Conservation (phyloP, 2,888 invertebrate species). For the Lasioglossum oenotherae region DNA sequence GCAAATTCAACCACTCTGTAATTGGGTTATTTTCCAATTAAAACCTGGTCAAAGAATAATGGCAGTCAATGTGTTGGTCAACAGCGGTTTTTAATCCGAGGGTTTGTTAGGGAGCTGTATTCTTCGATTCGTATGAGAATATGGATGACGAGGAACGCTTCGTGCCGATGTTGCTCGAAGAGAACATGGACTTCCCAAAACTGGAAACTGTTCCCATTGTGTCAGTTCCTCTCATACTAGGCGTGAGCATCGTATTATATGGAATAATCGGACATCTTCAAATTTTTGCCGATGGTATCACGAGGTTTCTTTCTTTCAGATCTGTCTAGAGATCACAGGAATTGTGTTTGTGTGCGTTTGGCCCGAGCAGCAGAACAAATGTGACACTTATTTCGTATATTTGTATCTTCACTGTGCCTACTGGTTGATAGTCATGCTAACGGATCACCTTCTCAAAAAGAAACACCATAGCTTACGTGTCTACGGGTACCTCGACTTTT, state of each 20-base stretch:
- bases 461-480: slow-evolving; percentile 87
- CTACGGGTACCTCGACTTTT: slow-evolving; percentile 89
- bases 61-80: not conserved
- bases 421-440: slow-evolving; percentile 78
- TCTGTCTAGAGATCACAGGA: slow-evolving; percentile 79
- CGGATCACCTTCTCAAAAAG: slow-evolving; percentile 86
- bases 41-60: not conserved
- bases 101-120: slow-evolving; percentile 75
- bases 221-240: slow-evolving; percentile 75
- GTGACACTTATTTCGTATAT: slow-evolving; percentile 81
- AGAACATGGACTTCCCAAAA: slow-evolving; percentile 77
- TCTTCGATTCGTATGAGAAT: slow-evolving; percentile 78
- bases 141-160: slow-evolving; percentile 82
- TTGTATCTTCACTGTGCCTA: slow-evolving; percentile 81
- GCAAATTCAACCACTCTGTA: not conserved
- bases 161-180: slow-evolving; percentile 79
- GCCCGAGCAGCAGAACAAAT: slow-evolving; percentile 80
- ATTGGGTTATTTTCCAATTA: not conserved
- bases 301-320: slow-evolving; percentile 69
- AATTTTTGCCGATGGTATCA: not conserved
- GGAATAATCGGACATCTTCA: too few relatives aligned
- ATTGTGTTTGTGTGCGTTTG: slow-evolving; percentile 80
- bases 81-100: not conserved
- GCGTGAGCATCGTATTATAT: slow-evolving; percentile 70
- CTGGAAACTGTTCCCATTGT: slow-evolving; percentile 78